These are phyloP conservation scores for Chiropotes sagulatus DNA, from an alignment of 2,797 vertebrate species.

Conservation along the genomic window DNA sequence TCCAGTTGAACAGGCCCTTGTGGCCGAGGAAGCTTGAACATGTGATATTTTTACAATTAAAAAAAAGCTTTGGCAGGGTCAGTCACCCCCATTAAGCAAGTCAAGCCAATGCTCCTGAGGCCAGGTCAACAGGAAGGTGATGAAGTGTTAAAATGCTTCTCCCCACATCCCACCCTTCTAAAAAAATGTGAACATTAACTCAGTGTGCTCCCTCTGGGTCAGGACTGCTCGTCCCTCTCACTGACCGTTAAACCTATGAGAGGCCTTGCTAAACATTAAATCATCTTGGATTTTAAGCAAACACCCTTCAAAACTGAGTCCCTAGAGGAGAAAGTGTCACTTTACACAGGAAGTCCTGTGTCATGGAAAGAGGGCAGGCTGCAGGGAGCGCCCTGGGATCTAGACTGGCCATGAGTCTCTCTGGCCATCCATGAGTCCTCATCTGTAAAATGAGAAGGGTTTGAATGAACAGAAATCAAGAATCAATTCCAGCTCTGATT, in stretches of 20 bases:
- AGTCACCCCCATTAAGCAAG: neutral
- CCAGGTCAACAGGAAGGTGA: neutral
- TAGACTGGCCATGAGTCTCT: neutral
- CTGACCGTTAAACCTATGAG: neutral
- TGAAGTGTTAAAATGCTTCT: neutral
- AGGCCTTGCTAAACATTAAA: neutral
- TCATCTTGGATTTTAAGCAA: neutral
- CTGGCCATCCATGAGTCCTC: neutral
- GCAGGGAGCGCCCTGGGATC: neutral
- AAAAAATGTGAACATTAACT: neutral
- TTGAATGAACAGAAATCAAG: neutral
- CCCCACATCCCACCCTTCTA: neutral
- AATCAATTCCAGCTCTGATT: neutral
- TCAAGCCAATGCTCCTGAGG: neutral
- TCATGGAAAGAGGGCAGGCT: neutral
- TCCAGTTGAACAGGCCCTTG: neutral
- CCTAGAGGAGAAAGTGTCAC: neutral
- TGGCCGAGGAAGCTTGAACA: neutral
- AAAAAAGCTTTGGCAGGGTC: neutral
- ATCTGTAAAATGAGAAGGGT: neutral
- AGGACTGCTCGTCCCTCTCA: neutral
- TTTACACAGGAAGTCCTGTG: neutral
- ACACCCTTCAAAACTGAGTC: neutral
- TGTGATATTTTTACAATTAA: neutral
- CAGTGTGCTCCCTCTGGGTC: neutral